Evolutionary conservation across 1,140 invertebrate genomes (phyloP).

Genomic region (Drosophila leontia): DNA sequence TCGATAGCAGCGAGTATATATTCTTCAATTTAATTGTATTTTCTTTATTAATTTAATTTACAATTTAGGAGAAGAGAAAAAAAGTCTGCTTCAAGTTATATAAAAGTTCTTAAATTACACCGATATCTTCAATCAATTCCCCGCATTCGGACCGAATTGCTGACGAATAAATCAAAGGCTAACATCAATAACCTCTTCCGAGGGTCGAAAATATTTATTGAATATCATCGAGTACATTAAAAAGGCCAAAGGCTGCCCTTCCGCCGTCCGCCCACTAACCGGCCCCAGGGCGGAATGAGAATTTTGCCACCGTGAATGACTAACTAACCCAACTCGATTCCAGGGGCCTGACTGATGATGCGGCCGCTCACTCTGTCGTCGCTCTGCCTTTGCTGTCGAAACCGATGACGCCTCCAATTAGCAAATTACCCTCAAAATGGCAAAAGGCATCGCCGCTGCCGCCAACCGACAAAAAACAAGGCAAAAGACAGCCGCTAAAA

Average conservation of each 20-base stretch:
- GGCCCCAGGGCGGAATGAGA: not conserved
- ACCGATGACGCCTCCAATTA: conserved; percentile 81
- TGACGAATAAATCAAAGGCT: conserved; percentile 35
- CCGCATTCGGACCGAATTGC: not conserved
- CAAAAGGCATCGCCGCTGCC: conserved; percentile 25
- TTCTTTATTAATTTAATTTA: not conserved
- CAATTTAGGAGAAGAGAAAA: not conserved
- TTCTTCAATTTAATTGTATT: not conserved
- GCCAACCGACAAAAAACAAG: conserved; percentile 30
- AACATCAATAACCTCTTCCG: conserved; percentile 26
- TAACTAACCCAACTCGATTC: conserved; percentile 68
- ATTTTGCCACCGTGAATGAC: conserved; percentile 31
- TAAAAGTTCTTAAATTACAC: not conserved
- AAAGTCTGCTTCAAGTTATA: not conserved
- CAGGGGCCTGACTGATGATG: conserved; percentile 72
- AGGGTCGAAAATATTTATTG: conserved; percentile 60
- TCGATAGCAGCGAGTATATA: too few relatives aligned
- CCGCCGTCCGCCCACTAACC: conserved; percentile 2
- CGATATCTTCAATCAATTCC: conserved; percentile 9
- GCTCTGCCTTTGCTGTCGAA: conserved; percentile 51
- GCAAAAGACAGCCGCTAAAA: conserved; percentile 60
- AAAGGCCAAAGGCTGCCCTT: conserved; percentile 18
- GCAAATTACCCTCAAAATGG: conserved; percentile 76
- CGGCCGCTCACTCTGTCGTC: conserved; percentile 14
- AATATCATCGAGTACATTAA: conserved; percentile 75